Evolutionary conservation across 2,797 vertebrate genomes (phyloP).

Genomic region (Microhierax caerulescens): DNA sequence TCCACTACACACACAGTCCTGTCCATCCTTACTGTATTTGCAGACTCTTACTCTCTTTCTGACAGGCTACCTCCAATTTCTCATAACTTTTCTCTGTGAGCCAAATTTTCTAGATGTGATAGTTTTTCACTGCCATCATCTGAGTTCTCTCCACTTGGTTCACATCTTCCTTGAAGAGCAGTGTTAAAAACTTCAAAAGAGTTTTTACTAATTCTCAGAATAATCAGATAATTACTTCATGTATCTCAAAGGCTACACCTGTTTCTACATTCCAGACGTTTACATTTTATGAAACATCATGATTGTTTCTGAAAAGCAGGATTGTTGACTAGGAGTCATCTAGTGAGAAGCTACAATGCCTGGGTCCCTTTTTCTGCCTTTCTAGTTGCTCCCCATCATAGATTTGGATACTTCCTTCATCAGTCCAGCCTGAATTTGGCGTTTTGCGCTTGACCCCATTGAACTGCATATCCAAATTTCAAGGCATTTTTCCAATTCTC

Average conservation of each 20-base stretch:
- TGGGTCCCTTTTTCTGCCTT: neutral
- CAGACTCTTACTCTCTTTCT: neutral
- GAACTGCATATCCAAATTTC: neutral
- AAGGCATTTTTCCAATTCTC: neutral
- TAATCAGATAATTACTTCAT: neutral
- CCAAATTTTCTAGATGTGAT: neutral
- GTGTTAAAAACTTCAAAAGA: neutral
- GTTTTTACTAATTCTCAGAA: neutral
- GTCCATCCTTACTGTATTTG: neutral
- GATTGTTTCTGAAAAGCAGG: neutral
- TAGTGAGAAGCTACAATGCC: neutral
- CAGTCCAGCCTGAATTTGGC: neutral
- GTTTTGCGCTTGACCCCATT: neutral
- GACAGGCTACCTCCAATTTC: neutral
- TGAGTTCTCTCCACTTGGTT: neutral
- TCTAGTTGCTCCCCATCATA: neutral
- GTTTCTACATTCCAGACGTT: neutral
- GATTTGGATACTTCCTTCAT: neutral
- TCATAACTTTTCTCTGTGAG: neutral
- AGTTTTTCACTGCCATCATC: neutral
- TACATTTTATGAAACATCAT: neutral
- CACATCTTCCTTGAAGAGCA: neutral
- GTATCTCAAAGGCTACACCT: neutral
- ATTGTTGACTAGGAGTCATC: neutral
- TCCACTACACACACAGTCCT: neutral